phyloP scores from a whole-genome alignment of 1,140 invertebrate species.

The Samia ricini region DNA sequence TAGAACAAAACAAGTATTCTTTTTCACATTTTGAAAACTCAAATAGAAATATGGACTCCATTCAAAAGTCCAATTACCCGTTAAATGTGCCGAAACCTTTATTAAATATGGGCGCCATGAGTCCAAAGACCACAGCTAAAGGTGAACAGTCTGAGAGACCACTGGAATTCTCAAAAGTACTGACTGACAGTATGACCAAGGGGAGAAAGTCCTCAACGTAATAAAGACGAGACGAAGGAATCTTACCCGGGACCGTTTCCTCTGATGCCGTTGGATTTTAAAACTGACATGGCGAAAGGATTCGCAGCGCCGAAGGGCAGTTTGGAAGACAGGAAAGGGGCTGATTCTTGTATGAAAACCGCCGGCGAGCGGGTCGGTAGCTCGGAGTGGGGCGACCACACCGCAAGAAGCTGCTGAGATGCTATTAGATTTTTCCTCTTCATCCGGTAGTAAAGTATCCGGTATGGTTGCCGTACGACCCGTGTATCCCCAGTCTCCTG shows the following conservation, averaged over 20 bases:
- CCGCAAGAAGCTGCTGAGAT: slow-evolving; percentile 81
- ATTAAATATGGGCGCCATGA: slow-evolving; percentile 62
- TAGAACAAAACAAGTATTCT: slow-evolving; percentile 64
- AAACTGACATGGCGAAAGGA: slow-evolving; percentile 66
- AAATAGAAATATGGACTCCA: slow-evolving; percentile 45
- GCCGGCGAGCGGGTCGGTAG: slow-evolving; percentile 56
- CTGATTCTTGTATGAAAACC: slow-evolving; percentile 71
- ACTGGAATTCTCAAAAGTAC: slow-evolving; percentile 54
- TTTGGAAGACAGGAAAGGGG: slow-evolving; percentile 62
- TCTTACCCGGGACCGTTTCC: slow-evolving; percentile 50
- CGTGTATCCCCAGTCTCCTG: slow-evolving; percentile 82
- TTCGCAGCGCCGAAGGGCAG: slow-evolving; percentile 66
- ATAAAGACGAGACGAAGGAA: slow-evolving; percentile 63
- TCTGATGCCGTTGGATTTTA: slow-evolving; percentile 66
- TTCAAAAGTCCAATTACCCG: slow-evolving; percentile 64
- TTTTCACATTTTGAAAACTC: slow-evolving; percentile 64
- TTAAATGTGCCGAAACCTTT: slow-evolving; percentile 68
- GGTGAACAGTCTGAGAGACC: slow-evolving; percentile 48
- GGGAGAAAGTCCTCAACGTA: slow-evolving; percentile 57
- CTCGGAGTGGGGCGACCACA: slow-evolving; percentile 66
- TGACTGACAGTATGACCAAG: slow-evolving; percentile 61
- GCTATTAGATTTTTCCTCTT: slow-evolving; percentile 81
- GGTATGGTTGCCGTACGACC: slow-evolving; percentile 75
- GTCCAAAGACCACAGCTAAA: slow-evolving; percentile 61
- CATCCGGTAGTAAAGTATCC: slow-evolving; percentile 72